Conservation (phyloP, 1,140 invertebrate genomes). For the Goniozus legneri region DNA sequence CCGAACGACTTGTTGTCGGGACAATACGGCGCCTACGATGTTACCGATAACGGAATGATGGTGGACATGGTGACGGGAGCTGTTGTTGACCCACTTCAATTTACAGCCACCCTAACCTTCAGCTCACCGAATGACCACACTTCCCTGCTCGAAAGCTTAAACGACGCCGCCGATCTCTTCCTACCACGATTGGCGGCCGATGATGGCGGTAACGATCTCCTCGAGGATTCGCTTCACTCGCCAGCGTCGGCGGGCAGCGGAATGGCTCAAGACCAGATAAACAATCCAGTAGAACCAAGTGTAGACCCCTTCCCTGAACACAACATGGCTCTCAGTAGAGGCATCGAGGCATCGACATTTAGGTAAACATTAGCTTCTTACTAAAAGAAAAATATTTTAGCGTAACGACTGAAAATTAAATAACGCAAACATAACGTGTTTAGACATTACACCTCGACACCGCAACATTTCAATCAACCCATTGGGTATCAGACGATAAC, state of each 20-base stretch:
- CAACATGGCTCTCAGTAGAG: slow-evolving; percentile 50
- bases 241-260: slow-evolving; percentile 52
- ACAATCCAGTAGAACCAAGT: slow-evolving; percentile 62
- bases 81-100: slow-evolving; percentile 75
- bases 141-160: slow-evolving; percentile 65
- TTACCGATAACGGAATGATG: slow-evolving; percentile 72
- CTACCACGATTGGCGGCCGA: slow-evolving; percentile 64
- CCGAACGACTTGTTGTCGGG: slow-evolving; percentile 58
- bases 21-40: slow-evolving; percentile 67
- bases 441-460: slow-evolving; percentile 43
- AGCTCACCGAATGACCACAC: slow-evolving; percentile 70
- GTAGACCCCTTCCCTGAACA: slow-evolving; percentile 71
- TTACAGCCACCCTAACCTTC: slow-evolving; percentile 76
- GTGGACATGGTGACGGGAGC: slow-evolving; percentile 72
- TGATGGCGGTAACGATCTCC: slow-evolving; percentile 59
- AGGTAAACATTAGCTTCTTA: no score
- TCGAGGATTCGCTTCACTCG: slow-evolving; percentile 55
- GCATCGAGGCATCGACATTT: slow-evolving; percentile 51
- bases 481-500: slow-evolving; percentile 44
- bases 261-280: slow-evolving; percentile 62
- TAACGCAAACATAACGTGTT: slow-evolving; percentile 1
- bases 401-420: no score
- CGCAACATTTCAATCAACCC: slow-evolving; percentile 39
- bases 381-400: no score
- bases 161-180: slow-evolving; percentile 73